Evolutionary conservation across 2,797 vertebrate species (phyloP).

Genomic region (Phaenicophaeus curvirostris): DNA sequence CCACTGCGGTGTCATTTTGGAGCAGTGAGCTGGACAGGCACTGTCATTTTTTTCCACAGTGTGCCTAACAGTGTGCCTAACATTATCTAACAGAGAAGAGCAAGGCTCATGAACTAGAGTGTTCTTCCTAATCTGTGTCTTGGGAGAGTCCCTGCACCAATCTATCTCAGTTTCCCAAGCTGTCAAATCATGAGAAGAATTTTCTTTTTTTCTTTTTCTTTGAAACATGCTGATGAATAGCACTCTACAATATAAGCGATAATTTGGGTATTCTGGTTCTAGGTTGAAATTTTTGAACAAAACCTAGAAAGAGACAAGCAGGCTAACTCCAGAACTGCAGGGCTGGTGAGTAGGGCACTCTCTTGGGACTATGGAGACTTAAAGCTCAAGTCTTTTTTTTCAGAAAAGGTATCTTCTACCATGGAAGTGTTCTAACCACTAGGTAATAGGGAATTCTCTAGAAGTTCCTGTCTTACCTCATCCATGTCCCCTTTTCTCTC

Average conservation of each 20-base stretch:
- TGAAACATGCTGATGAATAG: background rate
- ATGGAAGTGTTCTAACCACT: background rate
- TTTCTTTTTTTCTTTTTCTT: background rate
- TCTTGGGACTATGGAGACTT: background rate
- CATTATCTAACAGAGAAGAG: background rate
- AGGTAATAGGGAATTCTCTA: background rate
- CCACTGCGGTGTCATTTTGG: background rate
- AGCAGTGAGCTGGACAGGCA: background rate
- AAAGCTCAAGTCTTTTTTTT: background rate
- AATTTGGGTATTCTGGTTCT: conserved; percentile 16
- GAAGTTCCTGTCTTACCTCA: background rate
- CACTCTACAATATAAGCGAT: background rate
- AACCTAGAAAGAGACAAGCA: conserved; percentile 21
- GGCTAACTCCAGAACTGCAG: background rate
- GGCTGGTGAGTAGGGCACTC: conserved; percentile 7
- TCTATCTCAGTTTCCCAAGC: background rate
- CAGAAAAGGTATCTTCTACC: background rate
- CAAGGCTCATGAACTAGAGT: background rate
- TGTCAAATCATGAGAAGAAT: background rate
- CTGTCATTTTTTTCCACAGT: background rate
- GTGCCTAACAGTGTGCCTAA: background rate
- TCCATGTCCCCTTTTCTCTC: background rate
- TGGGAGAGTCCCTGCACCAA: background rate
- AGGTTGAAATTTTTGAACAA: conserved; percentile 25
- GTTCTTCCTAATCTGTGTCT: background rate